Evolutionary conservation across 2,888 invertebrate genomes (phyloP).

Genomic region (Leucophenga montana): DNA sequence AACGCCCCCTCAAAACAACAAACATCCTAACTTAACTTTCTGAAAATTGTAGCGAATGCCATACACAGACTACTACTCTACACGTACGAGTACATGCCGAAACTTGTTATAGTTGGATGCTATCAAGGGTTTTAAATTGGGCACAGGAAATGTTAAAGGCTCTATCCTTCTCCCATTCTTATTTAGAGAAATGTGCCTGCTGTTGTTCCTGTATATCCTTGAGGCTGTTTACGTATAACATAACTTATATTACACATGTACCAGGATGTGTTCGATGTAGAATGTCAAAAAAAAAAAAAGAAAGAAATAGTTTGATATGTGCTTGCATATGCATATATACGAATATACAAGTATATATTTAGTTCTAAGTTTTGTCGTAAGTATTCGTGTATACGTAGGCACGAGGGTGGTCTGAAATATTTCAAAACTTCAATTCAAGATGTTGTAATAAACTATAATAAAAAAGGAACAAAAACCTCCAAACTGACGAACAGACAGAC

Average conservation of each 20-base stretch:
- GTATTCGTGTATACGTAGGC: no score
- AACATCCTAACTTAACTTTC: no score
- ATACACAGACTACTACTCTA: background rate
- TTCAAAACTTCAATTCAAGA: constrained; percentile 22
- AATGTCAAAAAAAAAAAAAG: no score
- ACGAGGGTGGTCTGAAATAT: no score
- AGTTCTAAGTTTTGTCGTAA: no score
- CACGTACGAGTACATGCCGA: background rate
- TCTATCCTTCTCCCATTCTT: constrained; percentile 2
- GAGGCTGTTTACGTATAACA: constrained; percentile 45
- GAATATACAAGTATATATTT: background rate
- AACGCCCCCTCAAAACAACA: background rate
- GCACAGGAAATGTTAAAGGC: constrained; percentile 11
- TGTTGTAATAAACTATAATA: no score
- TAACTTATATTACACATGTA: constrained; percentile 49
- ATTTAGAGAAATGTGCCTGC: background rate
- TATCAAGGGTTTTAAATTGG: constrained; percentile 32
- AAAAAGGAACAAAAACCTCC: no score
- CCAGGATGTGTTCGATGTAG: constrained; percentile 46
- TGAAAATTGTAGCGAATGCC: background rate
- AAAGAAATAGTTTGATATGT: background rate
- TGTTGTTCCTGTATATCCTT: constrained; percentile 49
- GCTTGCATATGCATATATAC: no score
- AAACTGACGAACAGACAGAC: no score
- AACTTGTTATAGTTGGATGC: background rate